Conservation (phyloP, 2,888 invertebrate species). For the Hedychridium roseum region DNA sequence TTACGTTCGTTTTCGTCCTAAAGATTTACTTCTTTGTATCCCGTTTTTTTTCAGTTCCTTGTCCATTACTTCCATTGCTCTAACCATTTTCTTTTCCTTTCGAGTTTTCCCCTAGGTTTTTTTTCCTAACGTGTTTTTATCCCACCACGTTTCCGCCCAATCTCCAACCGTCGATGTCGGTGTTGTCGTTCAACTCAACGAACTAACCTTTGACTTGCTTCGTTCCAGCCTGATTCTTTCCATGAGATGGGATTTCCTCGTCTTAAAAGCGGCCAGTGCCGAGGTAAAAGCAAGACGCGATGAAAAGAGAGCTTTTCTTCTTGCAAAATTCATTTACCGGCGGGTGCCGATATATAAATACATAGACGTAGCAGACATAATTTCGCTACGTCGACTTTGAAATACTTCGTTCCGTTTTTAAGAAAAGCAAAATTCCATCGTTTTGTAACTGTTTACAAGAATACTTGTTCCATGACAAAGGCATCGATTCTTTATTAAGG, state of each 20-base stretch:
- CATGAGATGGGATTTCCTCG: constrained; percentile 7
- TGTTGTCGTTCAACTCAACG: neutral
- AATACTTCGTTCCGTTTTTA: constrained; percentile 1
- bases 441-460: too few relatives aligned
- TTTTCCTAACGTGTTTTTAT: too few relatives aligned
- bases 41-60: too few relatives aligned
- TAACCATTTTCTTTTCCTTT: too few relatives aligned
- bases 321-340: constrained; percentile 2
- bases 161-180: neutral
- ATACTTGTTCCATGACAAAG: too few relatives aligned
- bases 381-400: too few relatives aligned
- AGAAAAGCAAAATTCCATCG: too few relatives aligned
- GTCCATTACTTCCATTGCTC: too few relatives aligned
- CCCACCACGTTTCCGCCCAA: constrained; percentile 11
- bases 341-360: neutral
- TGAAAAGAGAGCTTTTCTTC: neutral
- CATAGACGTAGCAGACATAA: too few relatives aligned
- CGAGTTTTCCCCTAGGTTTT: too few relatives aligned
- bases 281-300: neutral
- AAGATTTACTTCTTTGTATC: too few relatives aligned
- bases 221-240: constrained; percentile 10
- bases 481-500: too few relatives aligned
- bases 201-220: constrained; percentile 6
- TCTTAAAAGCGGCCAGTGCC: neutral
- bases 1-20: constrained; percentile 2